These are phyloP conservation scores for Sardina pilchardus DNA, from an alignment of 2,113 vertebrate species.

Conservation along the genomic window DNA sequence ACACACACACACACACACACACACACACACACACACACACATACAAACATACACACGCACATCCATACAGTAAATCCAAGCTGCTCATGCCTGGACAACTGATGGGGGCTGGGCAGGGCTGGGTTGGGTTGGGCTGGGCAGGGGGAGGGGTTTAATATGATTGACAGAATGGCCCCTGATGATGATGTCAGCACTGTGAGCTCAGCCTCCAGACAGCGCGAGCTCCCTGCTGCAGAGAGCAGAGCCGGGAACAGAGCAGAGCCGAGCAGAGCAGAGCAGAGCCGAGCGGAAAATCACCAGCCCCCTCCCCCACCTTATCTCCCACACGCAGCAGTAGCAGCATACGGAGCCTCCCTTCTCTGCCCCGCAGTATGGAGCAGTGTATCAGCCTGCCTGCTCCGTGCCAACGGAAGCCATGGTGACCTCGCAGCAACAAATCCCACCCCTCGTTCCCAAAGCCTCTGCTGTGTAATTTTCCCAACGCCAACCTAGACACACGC, in stretches of 20 bases:
- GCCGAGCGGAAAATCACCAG: conserved; percentile 72
- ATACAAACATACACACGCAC: background rate
- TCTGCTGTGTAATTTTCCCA: background rate
- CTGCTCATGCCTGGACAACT: background rate
- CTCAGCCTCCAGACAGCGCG: conserved; percentile 50
- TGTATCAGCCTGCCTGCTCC: background rate
- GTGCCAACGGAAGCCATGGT: background rate
- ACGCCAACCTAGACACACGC: background rate
- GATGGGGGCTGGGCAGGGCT: background rate
- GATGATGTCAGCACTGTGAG: conserved; percentile 53
- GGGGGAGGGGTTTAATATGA: conserved; percentile 47
- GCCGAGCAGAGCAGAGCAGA: conserved; percentile 49
- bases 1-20: conserved; percentile 2
- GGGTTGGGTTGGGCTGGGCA: background rate
- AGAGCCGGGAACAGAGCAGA: conserved; percentile 15
- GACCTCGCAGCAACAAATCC: conserved; percentile 6
- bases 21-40: conserved; percentile 21
- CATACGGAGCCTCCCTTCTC: conserved; percentile 24
- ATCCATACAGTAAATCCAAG: background rate
- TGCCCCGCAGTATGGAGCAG: background rate
- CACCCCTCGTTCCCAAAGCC: background rate
- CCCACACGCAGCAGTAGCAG: conserved; percentile 44
- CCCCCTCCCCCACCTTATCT: conserved; percentile 68
- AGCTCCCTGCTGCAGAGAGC: conserved; percentile 58
- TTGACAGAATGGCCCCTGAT: conserved; percentile 45